Conservation (phyloP, 2,797 vertebrate species). For the Pogonophryne albipinna region DNA sequence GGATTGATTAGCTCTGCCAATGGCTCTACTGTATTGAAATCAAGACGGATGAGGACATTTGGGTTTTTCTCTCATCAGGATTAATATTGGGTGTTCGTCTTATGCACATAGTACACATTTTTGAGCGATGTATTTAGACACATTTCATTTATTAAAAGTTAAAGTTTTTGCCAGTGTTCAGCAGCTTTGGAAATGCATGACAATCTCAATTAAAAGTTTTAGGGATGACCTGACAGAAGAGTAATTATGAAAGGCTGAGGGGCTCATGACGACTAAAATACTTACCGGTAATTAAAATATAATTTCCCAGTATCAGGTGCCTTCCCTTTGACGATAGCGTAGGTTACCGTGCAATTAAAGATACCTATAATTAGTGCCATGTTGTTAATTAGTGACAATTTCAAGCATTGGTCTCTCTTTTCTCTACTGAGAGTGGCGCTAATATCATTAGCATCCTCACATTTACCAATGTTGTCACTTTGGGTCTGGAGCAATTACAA, state of each 20-base stretch:
- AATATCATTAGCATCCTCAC: conserved; percentile 68
- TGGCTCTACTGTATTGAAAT: conserved; percentile 61
- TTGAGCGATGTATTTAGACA: neutral
- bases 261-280: conserved; percentile 71
- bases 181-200: conserved; percentile 47
- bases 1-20: conserved; percentile 72
- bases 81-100: conserved; percentile 29
- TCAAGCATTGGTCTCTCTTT: conserved; percentile 68
- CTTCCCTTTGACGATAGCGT: conserved; percentile 85
- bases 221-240: conserved; percentile 67
- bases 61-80: conserved; percentile 43
- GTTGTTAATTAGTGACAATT: conserved; percentile 86
- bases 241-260: conserved; percentile 79
- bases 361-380: conserved; percentile 84
- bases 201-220: conserved; percentile 79
- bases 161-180: conserved; percentile 14
- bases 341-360: conserved; percentile 86
- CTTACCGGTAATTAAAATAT: conserved; percentile 85
- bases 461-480: conserved; percentile 54
- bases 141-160: conserved; percentile 15
- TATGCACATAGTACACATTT: conserved; percentile 14
- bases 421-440: conserved; percentile 64
- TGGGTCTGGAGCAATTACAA: conserved; percentile 48
- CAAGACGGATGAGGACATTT: conserved; percentile 64
- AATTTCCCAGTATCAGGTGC: conserved; percentile 86